A percentile compares a stretch with the other conserved stretches of the same genome.
These are phyloP conservation scores for Picathartes gymnocephalus DNA, from an alignment of 2,113 vertebrate species.

Conservation along the genomic window DNA sequence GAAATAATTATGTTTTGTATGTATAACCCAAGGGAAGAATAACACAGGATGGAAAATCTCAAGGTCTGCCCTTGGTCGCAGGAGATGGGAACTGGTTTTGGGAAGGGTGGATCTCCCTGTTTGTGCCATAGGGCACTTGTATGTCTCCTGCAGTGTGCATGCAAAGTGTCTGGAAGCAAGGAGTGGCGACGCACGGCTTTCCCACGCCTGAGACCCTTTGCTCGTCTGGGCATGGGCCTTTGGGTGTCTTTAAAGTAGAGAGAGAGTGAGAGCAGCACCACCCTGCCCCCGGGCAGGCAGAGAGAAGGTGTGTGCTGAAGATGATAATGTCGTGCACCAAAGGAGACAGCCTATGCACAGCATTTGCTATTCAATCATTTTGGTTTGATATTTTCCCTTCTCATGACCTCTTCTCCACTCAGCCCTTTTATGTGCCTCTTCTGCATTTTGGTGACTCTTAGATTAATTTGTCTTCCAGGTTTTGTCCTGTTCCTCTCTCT, in stretches of 20 bases:
- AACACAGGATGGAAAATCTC: not conserved
- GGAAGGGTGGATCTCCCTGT: not conserved
- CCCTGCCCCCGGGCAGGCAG: conserved; percentile 6
- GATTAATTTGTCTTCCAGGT: conserved; percentile 14
- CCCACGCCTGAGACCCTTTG: conserved; percentile 38
- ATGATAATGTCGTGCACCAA: not conserved
- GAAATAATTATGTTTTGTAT: fast-evolving
- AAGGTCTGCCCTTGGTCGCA: not conserved
- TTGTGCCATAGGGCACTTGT: not conserved
- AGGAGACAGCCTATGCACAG: not conserved
- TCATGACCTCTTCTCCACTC: conserved; percentile 25
- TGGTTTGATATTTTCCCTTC: conserved; percentile 6
- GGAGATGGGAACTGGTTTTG: not conserved
- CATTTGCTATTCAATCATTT: conserved; percentile 21
- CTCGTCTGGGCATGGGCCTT: not conserved
- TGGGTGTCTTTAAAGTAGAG: conserved; percentile 2
- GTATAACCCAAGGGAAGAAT: not conserved
- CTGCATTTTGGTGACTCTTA: not conserved
- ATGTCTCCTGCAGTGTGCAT: not conserved
- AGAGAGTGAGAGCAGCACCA: not conserved
- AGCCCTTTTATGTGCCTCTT: not conserved
- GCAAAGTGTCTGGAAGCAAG: not conserved
- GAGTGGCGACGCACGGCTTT: not conserved
- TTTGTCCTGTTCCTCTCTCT: not conserved
- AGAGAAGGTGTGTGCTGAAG: not conserved